phyloP scores from a whole-genome alignment of 2,888 invertebrate genomes.

The Bugula neritina region DNA sequence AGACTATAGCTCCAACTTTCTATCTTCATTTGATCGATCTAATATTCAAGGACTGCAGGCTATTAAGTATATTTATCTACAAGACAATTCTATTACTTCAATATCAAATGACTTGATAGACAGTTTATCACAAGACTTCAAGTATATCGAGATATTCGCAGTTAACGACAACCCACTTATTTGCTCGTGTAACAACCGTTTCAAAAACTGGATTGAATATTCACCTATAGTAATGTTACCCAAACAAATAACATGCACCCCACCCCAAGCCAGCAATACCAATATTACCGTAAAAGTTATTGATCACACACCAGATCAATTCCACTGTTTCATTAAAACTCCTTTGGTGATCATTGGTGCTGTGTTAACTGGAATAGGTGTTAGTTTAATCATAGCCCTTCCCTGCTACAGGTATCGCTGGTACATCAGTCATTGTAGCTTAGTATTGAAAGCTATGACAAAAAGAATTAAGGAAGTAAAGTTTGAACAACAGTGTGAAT shows the following conservation, averaged over 20 bases:
- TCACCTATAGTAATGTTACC: neutral
- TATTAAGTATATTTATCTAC: neutral
- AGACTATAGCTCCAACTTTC: neutral
- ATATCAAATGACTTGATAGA: neutral
- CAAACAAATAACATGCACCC: neutral
- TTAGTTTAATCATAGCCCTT: neutral
- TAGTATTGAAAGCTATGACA: neutral
- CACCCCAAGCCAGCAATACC: neutral
- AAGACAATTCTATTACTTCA: neutral
- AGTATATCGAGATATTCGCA: neutral
- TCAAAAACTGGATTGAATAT: neutral
- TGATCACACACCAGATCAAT: neutral
- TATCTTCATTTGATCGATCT: neutral
- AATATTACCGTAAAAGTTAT: neutral
- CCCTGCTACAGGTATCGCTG: constrained; percentile 1
- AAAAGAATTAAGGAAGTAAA: neutral
- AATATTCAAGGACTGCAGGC: neutral
- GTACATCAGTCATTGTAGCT: neutral
- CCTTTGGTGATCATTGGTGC: neutral
- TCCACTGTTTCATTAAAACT: neutral
- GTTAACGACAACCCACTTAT: neutral
- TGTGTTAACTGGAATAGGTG: neutral
- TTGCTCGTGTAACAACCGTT: neutral
- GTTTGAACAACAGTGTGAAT: constrained; percentile 1
- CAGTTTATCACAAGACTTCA: neutral